Conservation (phyloP, 2,113 vertebrate species). For the Channa argus region DNA sequence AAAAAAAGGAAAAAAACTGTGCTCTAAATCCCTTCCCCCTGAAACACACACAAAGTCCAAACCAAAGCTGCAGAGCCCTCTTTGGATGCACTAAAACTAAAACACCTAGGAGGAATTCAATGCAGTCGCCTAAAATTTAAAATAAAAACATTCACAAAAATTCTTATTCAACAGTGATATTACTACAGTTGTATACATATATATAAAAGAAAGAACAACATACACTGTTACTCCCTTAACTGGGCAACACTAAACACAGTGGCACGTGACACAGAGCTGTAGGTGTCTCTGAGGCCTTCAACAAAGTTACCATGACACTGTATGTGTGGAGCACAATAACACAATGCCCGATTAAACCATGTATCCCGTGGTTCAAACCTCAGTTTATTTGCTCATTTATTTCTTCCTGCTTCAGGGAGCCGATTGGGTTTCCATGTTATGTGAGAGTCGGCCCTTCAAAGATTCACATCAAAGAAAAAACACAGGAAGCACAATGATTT, state of each 20-base stretch:
- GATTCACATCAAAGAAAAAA: slow-evolving; percentile 67
- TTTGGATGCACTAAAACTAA: slow-evolving; percentile 6
- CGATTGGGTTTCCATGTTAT: slow-evolving; percentile 43
- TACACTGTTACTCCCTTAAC: background rate
- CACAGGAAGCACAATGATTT: slow-evolving; percentile 50
- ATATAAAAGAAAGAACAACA: background rate
- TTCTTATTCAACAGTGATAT: background rate
- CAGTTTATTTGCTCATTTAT: slow-evolving; percentile 21
- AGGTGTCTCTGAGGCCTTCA: slow-evolving; percentile 43
- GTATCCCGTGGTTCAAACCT: slow-evolving; percentile 4
- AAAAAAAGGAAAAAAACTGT: slow-evolving; percentile 28
- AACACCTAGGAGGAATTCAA: background rate
- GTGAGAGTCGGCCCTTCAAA: slow-evolving; percentile 67
- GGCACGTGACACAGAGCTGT: background rate
- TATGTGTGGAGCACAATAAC: slow-evolving; percentile 28
- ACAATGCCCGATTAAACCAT: background rate
- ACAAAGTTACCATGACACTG: slow-evolving; percentile 57
- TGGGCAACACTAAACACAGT: background rate
- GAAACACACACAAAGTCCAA: slow-evolving; percentile 4
- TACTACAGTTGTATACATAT: background rate
- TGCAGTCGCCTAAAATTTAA: background rate
- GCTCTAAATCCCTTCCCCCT: slow-evolving; percentile 28
- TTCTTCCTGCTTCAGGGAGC: slow-evolving; percentile 47
- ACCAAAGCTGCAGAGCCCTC: slow-evolving; percentile 2
- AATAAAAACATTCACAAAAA: too few relatives aligned